Evolutionary conservation across 2,888 invertebrate species (phyloP).

Genomic region (Pachymerium ferrugineum): DNA sequence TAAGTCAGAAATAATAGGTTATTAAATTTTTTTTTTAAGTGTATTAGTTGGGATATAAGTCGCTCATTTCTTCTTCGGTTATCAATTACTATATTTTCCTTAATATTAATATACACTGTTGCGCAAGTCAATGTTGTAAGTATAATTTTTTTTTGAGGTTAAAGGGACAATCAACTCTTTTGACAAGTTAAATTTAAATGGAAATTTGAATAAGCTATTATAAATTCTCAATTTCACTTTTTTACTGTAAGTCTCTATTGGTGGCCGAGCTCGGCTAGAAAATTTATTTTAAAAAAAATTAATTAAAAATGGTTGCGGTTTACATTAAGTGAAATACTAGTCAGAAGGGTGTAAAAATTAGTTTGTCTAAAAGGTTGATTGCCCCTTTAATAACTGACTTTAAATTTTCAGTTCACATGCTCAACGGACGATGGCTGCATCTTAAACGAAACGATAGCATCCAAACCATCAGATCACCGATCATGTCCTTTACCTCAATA

Average conservation of each 20-base stretch:
- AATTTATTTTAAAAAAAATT: too few species aligned
- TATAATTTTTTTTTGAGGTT: too few species aligned
- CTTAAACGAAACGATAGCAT: background rate
- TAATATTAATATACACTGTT: slow-evolving; percentile 78
- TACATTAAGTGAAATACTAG: too few species aligned
- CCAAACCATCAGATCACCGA: slow-evolving; percentile 56
- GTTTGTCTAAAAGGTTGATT: too few species aligned
- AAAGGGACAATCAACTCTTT: too few species aligned
- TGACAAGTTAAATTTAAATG: too few species aligned
- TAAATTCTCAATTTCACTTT: slow-evolving; percentile 37
- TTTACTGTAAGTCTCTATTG: too few species aligned
- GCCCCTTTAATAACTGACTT: slow-evolving; percentile 39
- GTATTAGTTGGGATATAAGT: slow-evolving; percentile 80
- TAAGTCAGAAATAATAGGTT: background rate
- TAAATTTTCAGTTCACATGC: slow-evolving; percentile 32
- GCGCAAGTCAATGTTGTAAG: slow-evolving; percentile 90
- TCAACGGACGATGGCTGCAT: background rate
- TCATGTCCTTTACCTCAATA: slow-evolving; percentile 81
- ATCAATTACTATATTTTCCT: slow-evolving; percentile 79
- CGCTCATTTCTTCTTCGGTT: slow-evolving; percentile 74
- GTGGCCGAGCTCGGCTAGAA: too few species aligned
- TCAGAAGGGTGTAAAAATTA: slow-evolving; percentile 34
- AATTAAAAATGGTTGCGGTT: too few species aligned
- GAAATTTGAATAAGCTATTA: slow-evolving; percentile 38
- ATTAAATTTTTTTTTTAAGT: slow-evolving; percentile 49